A percentile compares a stretch with the other conserved stretches of the same genome.
Evolutionary conservation across 2,888 invertebrate species (phyloP).

Genomic region (Cyclophora albipunctata): DNA sequence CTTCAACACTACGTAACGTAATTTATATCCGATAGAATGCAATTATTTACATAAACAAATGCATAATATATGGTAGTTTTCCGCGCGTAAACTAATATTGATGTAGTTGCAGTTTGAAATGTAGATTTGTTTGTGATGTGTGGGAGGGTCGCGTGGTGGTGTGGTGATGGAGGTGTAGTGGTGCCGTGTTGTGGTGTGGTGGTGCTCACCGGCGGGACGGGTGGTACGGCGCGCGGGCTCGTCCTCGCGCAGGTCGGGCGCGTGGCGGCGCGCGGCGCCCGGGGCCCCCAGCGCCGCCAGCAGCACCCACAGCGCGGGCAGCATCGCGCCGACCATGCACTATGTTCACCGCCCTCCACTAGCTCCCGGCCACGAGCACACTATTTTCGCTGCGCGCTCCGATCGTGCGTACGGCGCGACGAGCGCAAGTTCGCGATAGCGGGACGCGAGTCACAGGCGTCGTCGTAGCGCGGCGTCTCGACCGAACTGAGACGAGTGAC

Average conservation of each 20-base stretch:
- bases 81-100: constrained; percentile 7
- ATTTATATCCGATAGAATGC: constrained; percentile 31
- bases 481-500: constrained; percentile 65
- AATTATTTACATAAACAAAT: constrained; percentile 58
- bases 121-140: constrained; percentile 14
- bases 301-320: constrained; percentile 61
- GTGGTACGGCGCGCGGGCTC: constrained; percentile 79
- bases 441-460: constrained; percentile 53
- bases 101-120: constrained; percentile 1
- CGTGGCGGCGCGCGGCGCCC: constrained; percentile 69
- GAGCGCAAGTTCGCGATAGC: constrained; percentile 48
- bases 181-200: constrained; percentile 27
- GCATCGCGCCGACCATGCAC: constrained; percentile 51
- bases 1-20: constrained; percentile 2
- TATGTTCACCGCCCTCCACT: constrained; percentile 36
- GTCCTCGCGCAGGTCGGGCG: constrained; percentile 79
- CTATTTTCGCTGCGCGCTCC: constrained; percentile 60
- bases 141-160: constrained; percentile 28
- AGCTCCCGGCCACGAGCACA: constrained; percentile 66
- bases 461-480: constrained; percentile 64
- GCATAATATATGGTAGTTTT: constrained; percentile 22
- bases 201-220: constrained; percentile 80
- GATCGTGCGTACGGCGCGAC: constrained; percentile 39
- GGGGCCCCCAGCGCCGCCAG: constrained; percentile 45
- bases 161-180: constrained; percentile 62